phyloP scores from a whole-genome alignment of 1,140 invertebrate genomes.

The Meloidogyne floridensis region DNA sequence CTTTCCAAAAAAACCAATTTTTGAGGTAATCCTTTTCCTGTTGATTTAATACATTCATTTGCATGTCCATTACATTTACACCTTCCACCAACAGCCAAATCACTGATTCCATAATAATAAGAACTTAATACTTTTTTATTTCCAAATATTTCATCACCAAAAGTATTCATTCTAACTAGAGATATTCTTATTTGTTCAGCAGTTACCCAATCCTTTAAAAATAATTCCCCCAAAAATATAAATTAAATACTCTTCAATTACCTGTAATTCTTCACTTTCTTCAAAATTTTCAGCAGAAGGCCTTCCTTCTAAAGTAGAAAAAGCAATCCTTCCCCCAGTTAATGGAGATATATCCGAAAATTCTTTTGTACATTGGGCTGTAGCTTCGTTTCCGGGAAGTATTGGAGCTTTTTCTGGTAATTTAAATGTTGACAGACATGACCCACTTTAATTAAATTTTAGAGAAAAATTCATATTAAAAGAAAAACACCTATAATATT shows the following conservation, averaged over 20 bases:
- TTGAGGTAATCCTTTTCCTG: slow-evolving; percentile 40
- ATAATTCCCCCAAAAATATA: slow-evolving; percentile 69
- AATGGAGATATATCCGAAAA: slow-evolving; percentile 95
- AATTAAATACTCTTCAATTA: slow-evolving; percentile 19
- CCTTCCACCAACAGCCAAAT: slow-evolving; percentile 87
- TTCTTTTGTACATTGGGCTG: slow-evolving; percentile 89
- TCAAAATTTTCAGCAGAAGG: slow-evolving; percentile 89
- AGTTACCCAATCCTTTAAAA: slow-evolving; percentile 87
- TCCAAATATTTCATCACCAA: slow-evolving; percentile 94
- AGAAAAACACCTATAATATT: slow-evolving; percentile 78
- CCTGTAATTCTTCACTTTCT: slow-evolving; percentile 80
- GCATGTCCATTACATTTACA: slow-evolving; percentile 98
- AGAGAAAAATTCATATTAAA: too few species aligned
- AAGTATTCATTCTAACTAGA: slow-evolving; percentile 88
- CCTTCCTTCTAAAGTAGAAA: slow-evolving; percentile 89
- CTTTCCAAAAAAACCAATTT: neutral
- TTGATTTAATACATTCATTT: slow-evolving; percentile 78
- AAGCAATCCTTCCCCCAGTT: slow-evolving; percentile 89
- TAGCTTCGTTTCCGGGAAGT: slow-evolving; percentile 75
- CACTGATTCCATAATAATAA: slow-evolving; percentile 96
- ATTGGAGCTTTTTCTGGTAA: slow-evolving; percentile 73
- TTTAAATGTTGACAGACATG: slow-evolving; percentile 84
- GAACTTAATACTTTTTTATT: slow-evolving; percentile 86
- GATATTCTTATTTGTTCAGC: slow-evolving; percentile 88
- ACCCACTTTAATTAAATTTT: slow-evolving; percentile 70